A percentile compares a stretch with the other conserved stretches of the same genome.
phyloP scores from a whole-genome alignment of 2,113 vertebrate genomes.

The Catharus minimus region DNA sequence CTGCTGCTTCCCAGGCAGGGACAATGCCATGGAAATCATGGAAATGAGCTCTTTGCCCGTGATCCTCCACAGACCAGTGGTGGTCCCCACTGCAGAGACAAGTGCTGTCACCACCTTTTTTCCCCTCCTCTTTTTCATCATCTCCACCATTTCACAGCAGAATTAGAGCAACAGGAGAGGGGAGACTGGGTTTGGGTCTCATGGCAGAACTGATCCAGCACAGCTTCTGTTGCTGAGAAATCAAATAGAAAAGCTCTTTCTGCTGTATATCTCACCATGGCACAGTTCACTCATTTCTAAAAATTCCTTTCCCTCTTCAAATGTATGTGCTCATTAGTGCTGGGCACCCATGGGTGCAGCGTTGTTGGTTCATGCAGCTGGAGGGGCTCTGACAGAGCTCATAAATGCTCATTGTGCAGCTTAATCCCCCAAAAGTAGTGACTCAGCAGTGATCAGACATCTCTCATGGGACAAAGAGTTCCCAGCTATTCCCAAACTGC shows the following conservation, averaged over 20 bases:
- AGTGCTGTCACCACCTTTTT: neutral
- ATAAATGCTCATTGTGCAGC: neutral
- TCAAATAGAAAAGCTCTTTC: neutral
- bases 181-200: fast-evolving
- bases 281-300: neutral
- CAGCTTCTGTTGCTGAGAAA: neutral
- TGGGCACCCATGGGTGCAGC: neutral
- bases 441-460: constrained; percentile 37
- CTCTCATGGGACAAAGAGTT: constrained; percentile 35
- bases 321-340: neutral
- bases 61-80: fast-evolving
- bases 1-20: neutral
- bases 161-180: neutral
- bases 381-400: constrained; percentile 9
- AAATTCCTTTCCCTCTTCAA: neutral
- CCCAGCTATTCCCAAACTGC: constrained; percentile 8
- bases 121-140: neutral
- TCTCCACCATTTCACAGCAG: neutral
- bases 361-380: constrained; percentile 10
- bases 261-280: neutral
- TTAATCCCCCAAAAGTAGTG: constrained; percentile 5
- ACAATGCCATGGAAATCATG: neutral
- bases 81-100: neutral
- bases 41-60: neutral
- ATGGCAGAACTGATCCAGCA: neutral